Evolutionary conservation across 2,113 vertebrate species (phyloP), one percentile per base, ranked within the genome.

Genomic region (Ammodytes dubius): DNA sequence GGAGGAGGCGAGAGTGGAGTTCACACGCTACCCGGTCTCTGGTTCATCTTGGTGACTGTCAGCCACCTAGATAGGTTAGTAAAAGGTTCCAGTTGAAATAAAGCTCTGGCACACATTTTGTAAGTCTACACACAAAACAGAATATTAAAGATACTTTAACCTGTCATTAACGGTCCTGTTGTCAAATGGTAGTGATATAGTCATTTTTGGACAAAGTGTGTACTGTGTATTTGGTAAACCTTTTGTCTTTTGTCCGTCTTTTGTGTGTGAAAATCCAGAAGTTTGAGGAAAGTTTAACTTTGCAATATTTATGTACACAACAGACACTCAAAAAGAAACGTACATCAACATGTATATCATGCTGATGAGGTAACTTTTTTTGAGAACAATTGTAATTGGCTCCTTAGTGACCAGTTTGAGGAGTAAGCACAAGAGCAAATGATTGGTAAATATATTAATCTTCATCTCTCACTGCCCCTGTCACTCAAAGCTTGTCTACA

Each of bases 21-120:
- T 90, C 81, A 88, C 83, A 91, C 52, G 3, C 58, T 70, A 77
- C 68, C 78, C 73, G 61, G 43, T 70, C 47, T 10, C 59, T 59
- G 77, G 19, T 89, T 89, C 52, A 86, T 74, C 27, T 27, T 27
- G 27, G 27, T 61, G 61, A 70, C 81, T 58, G 61, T 64, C 63
- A 65, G 68, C 45, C 61, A 53, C 54, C 27, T 49, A 49, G 39
- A 85, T 86, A 72, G 43, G 49, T 91, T 87, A 85, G 80, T 84
- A 87, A 80, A 40, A 74, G 81, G 49, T 70, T 59, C 8, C 12
- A 54, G 50, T 60, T 60, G 75, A 86, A 85, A 79, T 27, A 43
- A 64, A 85, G 58, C 60, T 54, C 40, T 86, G 70, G 12, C 17
- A 2, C n/a, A 60, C 60, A 27, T 35, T 74, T 15, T 54, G 43